phyloP scores from a whole-genome alignment of 2,113 vertebrate species.

The Paramisgurnus dabryanus region DNA sequence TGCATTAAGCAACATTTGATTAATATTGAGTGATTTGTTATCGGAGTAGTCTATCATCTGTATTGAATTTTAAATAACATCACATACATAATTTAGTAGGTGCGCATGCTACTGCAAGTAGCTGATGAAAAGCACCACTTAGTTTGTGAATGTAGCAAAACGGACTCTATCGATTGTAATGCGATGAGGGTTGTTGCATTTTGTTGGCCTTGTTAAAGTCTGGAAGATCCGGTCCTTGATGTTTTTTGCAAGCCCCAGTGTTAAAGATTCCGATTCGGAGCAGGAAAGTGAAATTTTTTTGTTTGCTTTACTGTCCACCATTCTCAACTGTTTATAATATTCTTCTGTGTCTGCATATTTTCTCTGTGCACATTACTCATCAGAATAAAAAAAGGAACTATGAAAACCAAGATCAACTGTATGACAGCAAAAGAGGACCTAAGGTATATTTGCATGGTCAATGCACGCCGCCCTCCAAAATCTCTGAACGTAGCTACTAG shows the following conservation, averaged over 20 bases:
- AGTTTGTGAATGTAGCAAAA: not conserved
- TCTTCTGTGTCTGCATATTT: constrained; percentile 99
- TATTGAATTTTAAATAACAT: not conserved
- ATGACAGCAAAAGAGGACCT: constrained; percentile 99
- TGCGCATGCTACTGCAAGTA: not conserved
- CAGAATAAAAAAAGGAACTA: constrained; percentile 99
- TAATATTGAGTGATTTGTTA: not conserved
- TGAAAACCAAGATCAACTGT: constrained; percentile 99
- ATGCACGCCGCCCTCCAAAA: constrained; percentile 99
- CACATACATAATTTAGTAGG: not conserved
- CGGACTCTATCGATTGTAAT: not conserved
- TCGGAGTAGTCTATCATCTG: not conserved
- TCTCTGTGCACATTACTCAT: constrained; percentile 99
- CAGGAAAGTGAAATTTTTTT: constrained; percentile 97
- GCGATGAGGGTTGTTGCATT: not conserved
- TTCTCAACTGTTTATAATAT: constrained; percentile 99
- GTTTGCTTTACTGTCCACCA: constrained; percentile 99
- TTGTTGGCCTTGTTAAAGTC: not conserved
- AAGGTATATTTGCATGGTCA: constrained; percentile 99
- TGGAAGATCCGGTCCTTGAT: constrained; percentile 53
- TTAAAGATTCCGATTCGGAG: constrained; percentile 89
- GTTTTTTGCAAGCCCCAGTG: constrained; percentile 92
- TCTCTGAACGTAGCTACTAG: constrained; percentile 89
- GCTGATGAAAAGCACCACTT: not conserved
- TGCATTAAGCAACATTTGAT: not conserved